Conservation (phyloP, 2,888 invertebrate genomes). For the Choristoneura rosaceana region DNA sequence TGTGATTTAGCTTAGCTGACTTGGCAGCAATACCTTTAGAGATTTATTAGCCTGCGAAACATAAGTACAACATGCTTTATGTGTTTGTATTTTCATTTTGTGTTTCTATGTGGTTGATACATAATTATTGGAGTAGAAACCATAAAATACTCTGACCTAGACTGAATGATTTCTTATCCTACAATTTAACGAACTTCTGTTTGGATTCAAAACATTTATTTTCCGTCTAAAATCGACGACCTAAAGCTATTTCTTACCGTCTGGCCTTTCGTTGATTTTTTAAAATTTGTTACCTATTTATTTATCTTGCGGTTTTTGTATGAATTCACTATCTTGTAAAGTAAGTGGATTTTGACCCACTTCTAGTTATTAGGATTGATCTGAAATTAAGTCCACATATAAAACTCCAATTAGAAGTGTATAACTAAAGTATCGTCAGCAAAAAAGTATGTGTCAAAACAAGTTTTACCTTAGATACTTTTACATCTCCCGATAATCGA, state of each 20-base stretch:
- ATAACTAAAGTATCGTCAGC: no score
- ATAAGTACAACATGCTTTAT: background rate
- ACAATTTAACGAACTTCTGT: background rate
- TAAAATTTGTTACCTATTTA: no score
- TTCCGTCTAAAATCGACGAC: background rate
- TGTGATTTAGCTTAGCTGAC: constrained; percentile 1
- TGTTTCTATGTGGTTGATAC: background rate
- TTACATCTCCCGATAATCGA: no score
- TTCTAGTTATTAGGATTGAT: no score
- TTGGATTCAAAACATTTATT: background rate
- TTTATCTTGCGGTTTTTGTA: no score
- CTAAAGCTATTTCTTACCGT: background rate
- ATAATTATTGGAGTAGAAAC: background rate
- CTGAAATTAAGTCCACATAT: no score
- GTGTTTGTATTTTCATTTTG: background rate
- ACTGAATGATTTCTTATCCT: background rate
- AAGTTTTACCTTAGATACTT: background rate
- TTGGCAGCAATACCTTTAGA: constrained; percentile 16
- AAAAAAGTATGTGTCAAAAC: no score
- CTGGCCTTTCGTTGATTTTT: background rate
- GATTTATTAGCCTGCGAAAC: constrained; percentile 21
- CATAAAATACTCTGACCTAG: background rate
- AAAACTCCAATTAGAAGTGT: no score
- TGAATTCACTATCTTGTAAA: no score
- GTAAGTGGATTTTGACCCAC: no score